These are phyloP conservation scores for Anabacerthia variegaticeps DNA, from an alignment of 2,797 vertebrate species.

Conservation along the genomic window DNA sequence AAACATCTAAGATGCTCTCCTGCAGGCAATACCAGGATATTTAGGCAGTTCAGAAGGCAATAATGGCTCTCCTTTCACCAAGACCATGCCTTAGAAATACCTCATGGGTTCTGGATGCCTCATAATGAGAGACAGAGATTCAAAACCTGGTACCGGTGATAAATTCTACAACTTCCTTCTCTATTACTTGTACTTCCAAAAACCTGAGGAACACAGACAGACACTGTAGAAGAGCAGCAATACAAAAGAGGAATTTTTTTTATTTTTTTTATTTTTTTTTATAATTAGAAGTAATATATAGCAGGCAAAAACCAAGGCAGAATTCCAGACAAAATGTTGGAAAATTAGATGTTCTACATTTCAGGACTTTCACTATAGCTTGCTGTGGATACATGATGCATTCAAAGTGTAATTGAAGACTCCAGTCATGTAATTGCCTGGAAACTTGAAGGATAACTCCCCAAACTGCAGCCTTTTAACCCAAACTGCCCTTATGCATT, in stretches of 20 bases:
- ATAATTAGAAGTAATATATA: not conserved
- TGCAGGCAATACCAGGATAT: not conserved
- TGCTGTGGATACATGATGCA: not conserved
- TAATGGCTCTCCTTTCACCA: not conserved
- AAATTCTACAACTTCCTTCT: not conserved
- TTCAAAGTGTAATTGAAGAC: not conserved
- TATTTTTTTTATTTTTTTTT: not conserved
- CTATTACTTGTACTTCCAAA: not conserved
- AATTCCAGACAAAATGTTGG: not conserved
- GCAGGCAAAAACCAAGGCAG: not conserved
- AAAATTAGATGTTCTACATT: not conserved
- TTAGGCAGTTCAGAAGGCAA: not conserved
- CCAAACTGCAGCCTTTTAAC: not conserved
- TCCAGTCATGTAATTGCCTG: not conserved
- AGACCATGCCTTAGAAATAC: not conserved
- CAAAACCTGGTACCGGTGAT: not conserved
- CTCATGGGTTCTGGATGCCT: not conserved
- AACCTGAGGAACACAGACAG: not conserved
- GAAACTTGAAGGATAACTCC: not conserved
- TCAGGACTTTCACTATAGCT: not conserved
- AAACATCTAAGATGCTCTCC: not conserved
- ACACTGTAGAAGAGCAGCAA: not conserved
- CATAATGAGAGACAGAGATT: not conserved
- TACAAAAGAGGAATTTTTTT: not conserved
- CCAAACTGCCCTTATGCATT: not conserved